Base-by-base conservation (phyloP, 2,888 invertebrate genomes). In the Megastigmus dorsalis region DNA sequence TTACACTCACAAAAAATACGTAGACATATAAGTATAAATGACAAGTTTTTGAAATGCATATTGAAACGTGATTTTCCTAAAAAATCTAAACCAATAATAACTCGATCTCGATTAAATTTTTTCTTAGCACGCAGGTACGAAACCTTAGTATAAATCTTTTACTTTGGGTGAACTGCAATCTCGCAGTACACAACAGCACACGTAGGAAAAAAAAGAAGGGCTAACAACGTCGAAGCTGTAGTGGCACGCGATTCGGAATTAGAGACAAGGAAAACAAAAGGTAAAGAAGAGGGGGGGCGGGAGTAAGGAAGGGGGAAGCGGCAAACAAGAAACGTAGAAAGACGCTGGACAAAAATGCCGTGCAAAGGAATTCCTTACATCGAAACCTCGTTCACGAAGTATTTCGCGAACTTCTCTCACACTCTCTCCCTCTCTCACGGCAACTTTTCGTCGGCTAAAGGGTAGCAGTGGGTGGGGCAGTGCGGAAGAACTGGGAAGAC, bases 401-500 rank as follows among this genome's bases (percentile, higher is more conserved):
- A 70, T 70, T 75, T 68, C 60, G 55, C 60, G 23, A 68, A 70
- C 26, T 70, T 65, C 38, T 28, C 45, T 38, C 78, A 79, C 79
- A 43, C 45, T 23, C 20, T 18, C 79, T 38, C 45, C 23, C 30
- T 30, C 79, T 48, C 80, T 78, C 79, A 77, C 78, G 79, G 76
- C 70, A 50, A 54, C 45, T 65, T 71, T 65, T 26, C 45, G n/a
- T n/a, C n/a, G n/a, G n/a, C n/a, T n/a, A n/a, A n/a, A n/a, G n/a
- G 45, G n/a, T 4, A 1, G 20, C 57, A 13, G n/a, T 0, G 0
- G 33, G 13, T 2, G 10, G 43, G 30, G 36, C n/a, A 33, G 26
- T 30, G 38, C n/a, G 33, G 15, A 13, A n/a, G 13, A 57, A 41
- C 38, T 43, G 36, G 28, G 54, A 66, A 69, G 65, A 63, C 59